These are phyloP conservation scores for Pharmacophagus antenor DNA, from an alignment of 2,888 invertebrate species.

Conservation along the genomic window DNA sequence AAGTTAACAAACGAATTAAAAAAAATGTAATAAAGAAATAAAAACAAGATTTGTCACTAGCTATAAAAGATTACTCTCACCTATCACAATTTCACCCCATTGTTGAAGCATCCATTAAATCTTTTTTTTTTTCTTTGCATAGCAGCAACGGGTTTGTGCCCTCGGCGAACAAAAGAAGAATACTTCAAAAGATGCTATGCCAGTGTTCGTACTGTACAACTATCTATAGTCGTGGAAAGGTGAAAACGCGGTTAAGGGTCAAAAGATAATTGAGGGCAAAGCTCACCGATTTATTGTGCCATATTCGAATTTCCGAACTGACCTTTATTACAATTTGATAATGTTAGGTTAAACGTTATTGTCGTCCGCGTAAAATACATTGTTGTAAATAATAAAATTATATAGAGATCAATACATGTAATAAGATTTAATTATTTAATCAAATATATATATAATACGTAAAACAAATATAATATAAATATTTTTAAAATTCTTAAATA, in stretches of 20 bases:
- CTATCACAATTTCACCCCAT: constrained; percentile 78
- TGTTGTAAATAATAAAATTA: too few species aligned
- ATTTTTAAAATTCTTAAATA: too few species aligned
- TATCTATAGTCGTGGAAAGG: constrained; percentile 48
- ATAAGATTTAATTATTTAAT: too few species aligned
- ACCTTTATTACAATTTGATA: constrained; percentile 2
- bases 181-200: constrained; percentile 66
- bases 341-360: not conserved
- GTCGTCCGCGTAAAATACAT: not conserved
- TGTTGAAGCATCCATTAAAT: constrained; percentile 75
- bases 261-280: constrained; percentile 44
- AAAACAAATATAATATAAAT: too few species aligned
- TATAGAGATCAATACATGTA: too few species aligned
- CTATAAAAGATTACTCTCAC: constrained; percentile 75
- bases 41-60: constrained; percentile 62
- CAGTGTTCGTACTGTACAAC: constrained; percentile 63
- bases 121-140: constrained; percentile 57
- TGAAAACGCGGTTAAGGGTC: constrained; percentile 50
- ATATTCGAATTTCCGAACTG: constrained; percentile 7
- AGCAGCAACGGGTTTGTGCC: constrained; percentile 70
- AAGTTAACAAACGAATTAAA: constrained; percentile 60
- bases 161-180: constrained; percentile 64
- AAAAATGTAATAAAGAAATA: constrained; percentile 58
- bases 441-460: too few species aligned
- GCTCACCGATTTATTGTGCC: constrained; percentile 2